Evolutionary conservation across 2,797 vertebrate genomes (phyloP), one percentile per base, ranked within the genome.

Genomic region (Netta rufina): DNA sequence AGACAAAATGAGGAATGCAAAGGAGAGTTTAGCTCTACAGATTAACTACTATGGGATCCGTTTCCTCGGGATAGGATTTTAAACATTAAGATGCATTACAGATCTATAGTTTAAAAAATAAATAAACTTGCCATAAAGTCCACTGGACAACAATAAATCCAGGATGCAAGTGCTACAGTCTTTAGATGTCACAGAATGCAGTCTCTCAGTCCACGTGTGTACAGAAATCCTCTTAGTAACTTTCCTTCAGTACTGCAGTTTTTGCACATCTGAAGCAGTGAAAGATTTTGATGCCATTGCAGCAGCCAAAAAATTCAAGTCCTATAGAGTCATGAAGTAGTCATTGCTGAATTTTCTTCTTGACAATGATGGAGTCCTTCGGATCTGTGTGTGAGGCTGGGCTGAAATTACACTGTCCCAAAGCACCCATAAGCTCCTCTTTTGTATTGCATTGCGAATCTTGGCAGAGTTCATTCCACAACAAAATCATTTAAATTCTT

Each of bases 391-490:
- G 87, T 32, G 57, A 57, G 39, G 49, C 27, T 32, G 30, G 56
- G 60, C 20, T 95, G 67, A 97, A 97, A 94, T 92, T 49, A 95
- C n/a, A 81, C 28, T 54, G n/a, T 71, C 57, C 78, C 88, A 78
- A 92, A 91, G 16, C 38, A 88, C 32, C 57, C 69, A 71, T 77
- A 86, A 96, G 47, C 18, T 93, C 65, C 88, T 79, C 19, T 4
- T 97, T 82, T 91, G 53, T 91, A 77, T 32, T 72, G 71, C 39
- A 73, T 15, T 79, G 38, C 75, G 80, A 57, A 27, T 90, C 88
- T 95, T 80, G 81, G 85, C 76, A 95, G 64, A 72, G 56, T 82
- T 93, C 39, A 93, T 80, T 72, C 65, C 45, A 47, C 81, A 89
- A 92, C 22, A 89, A 90, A 58, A 56, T 67, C 11, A 95, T 67